Base-by-base conservation (phyloP, 1,140 invertebrate species). In the Ceratitis capitata region DNA sequence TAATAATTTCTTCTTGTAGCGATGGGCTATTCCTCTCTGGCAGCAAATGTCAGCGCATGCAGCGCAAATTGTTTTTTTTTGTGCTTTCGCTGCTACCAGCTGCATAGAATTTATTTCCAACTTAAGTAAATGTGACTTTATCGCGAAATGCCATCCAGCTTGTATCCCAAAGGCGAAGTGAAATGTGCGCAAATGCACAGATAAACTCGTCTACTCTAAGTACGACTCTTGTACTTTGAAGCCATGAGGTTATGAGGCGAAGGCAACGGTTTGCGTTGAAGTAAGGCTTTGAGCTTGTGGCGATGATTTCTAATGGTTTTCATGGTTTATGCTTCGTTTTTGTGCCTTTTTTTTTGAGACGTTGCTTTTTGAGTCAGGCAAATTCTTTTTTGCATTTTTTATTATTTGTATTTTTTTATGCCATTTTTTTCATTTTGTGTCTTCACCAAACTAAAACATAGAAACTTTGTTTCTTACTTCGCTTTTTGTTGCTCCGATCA, bases 121-220 rank as follows among this genome's bases (percentile, higher is more conserved):
- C 82, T 53, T 78, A 83, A 83, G 47, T 83, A 83, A 83, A 83
- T 49, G 82, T 49, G 82, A 83, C 82, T 83, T 83, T 83, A 83
- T 83, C 82, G 49, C 82, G 49, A 83, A 83, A 83, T 78, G 69
- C 69, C 69, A 78, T 78, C 69, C 69, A 3, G 69, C 35, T 45
- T 45, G 14, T n/a, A 78, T 78, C 39, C 69, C 69, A 12, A 78
- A 78, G 69, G 32, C 69, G 26, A 47, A 78, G 69, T 78, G 69
- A 42, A 78, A 78, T 78, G 69, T 78, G 69, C 39, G 69, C 69
- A 45, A 23, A 39, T 23, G 69, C 39, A 39, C 69, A 9, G 69
- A 78, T 78, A 78, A n/a, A n/a, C n/a, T n/a, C n/a, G n/a, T 45
- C n/a, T 23, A 5, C 35, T 23, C 23, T 26, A 26, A 45, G 39